Evolutionary conservation across 2,888 invertebrate genomes (phyloP).

Genomic region (Monopis laevigella): DNA sequence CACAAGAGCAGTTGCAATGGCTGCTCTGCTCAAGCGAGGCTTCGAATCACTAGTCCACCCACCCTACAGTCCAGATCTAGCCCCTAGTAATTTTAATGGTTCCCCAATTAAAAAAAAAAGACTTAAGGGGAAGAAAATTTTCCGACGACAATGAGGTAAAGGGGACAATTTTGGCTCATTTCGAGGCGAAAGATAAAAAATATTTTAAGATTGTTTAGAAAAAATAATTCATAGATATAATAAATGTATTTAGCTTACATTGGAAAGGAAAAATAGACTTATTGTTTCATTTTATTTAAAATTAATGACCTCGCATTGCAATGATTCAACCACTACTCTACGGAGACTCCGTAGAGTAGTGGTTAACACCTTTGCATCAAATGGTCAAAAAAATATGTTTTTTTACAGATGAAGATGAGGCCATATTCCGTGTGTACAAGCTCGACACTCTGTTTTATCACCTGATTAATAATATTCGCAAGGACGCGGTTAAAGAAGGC

Average conservation of each 20-base stretch:
- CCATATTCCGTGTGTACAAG: constrained; percentile 41
- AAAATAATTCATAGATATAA: neutral
- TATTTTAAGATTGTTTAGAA: constrained; percentile 1
- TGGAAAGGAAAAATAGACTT: neutral
- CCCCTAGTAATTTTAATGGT: neutral
- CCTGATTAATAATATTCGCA: constrained; percentile 34
- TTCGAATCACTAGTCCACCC: constrained; percentile 13
- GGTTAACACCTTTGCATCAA: no score
- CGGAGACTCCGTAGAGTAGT: no score
- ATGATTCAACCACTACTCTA: no score
- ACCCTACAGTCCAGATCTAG: constrained; percentile 13
- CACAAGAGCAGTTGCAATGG: constrained; percentile 14
- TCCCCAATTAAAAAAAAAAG: neutral
- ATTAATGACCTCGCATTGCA: no score
- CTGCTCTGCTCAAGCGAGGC: constrained; percentile 9
- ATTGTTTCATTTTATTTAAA: neutral
- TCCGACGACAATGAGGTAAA: constrained; percentile 8
- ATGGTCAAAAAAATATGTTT: constrained; percentile 5
- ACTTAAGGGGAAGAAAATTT: constrained; percentile 4
- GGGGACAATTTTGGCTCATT: neutral
- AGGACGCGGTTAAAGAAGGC: constrained; percentile 28
- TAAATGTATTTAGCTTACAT: neutral
- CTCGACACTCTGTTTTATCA: constrained; percentile 39
- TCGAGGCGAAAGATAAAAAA: constrained; percentile 11
- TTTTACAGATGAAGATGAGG: constrained; percentile 37